Percentiles rank a stretch among this genome's conserved stretches.
Conservation (phyloP, 2,113 vertebrate species). For the Toxotes jaculatrix region DNA sequence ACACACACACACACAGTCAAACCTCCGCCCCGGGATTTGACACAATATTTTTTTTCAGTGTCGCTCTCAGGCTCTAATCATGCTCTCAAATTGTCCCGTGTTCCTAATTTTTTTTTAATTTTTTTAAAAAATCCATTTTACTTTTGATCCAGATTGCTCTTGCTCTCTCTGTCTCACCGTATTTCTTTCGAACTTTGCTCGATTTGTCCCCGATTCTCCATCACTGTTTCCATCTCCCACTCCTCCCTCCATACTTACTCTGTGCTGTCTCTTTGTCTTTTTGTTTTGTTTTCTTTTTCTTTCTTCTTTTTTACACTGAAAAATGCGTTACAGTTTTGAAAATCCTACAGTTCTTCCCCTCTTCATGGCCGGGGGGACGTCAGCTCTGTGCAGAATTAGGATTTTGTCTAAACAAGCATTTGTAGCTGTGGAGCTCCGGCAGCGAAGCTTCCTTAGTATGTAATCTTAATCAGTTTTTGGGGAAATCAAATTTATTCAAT, state of each 20-base stretch:
- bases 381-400: constrained; percentile 15
- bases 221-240: not conserved
- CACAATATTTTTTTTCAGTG: constrained; percentile 37
- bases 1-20: constrained; percentile 28
- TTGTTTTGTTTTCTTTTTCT: not conserved
- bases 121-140: constrained; percentile 39
- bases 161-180: not conserved
- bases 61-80: constrained; percentile 46
- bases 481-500: constrained; percentile 37
- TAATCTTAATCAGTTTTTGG: constrained; percentile 36
- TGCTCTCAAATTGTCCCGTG: constrained; percentile 40
- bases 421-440: constrained; percentile 12
- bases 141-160: constrained; percentile 41
- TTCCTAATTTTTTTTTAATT: constrained; percentile 44
- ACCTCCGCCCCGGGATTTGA: constrained; percentile 24
- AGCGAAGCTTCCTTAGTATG: constrained; percentile 6
- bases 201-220: constrained; percentile 23
- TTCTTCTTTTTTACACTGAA: constrained; percentile 12
- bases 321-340: not conserved
- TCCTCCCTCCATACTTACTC: not conserved
- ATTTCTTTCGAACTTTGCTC: constrained; percentile 33
- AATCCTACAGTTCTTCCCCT: not conserved
- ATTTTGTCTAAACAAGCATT: constrained; percentile 40
- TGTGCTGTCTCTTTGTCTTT: not conserved
- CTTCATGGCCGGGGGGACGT: not conserved